Conservation (phyloP, 2,888 invertebrate species). For the Tenthredo distinguenda region DNA sequence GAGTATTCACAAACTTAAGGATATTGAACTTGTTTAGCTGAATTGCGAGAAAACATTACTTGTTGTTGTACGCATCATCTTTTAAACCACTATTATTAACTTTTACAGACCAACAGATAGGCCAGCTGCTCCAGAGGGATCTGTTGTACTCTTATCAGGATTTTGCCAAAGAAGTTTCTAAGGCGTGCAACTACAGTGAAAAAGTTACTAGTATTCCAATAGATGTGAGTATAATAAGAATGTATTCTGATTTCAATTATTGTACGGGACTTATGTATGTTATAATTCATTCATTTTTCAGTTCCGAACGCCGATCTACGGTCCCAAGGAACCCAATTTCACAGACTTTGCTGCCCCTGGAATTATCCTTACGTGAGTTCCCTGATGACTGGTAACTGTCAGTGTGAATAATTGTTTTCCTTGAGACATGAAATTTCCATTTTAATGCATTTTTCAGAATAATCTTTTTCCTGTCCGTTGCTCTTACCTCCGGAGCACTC, state of each 20-base stretch:
- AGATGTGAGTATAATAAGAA: constrained; percentile 78
- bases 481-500: constrained; percentile 94
- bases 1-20: constrained; percentile 69
- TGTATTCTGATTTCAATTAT: constrained; percentile 40
- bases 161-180: constrained; percentile 84
- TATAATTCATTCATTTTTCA: constrained; percentile 70
- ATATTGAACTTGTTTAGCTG: not conserved
- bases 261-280: not conserved
- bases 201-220: constrained; percentile 83
- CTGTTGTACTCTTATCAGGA: constrained; percentile 86
- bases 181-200: constrained; percentile 83
- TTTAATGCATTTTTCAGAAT: constrained; percentile 82
- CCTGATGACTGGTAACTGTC: no score
- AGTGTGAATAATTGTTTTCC: constrained; percentile 11
- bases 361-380: constrained; percentile 89
- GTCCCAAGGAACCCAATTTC: constrained; percentile 88
- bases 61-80: not conserved
- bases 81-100: constrained; percentile 23
- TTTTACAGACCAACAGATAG: constrained; percentile 92
- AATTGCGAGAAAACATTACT: not conserved
- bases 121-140: constrained; percentile 87
- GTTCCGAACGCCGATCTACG: constrained; percentile 88
- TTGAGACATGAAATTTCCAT: constrained; percentile 50
- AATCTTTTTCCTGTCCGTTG: constrained; percentile 96
- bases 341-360: constrained; percentile 98